Percentiles rank a stretch among this genome's conserved stretches.
These are phyloP conservation scores for Choloepus hoffmanni DNA, from an alignment of 2,113 vertebrate species.

Conservation along the genomic window DNA sequence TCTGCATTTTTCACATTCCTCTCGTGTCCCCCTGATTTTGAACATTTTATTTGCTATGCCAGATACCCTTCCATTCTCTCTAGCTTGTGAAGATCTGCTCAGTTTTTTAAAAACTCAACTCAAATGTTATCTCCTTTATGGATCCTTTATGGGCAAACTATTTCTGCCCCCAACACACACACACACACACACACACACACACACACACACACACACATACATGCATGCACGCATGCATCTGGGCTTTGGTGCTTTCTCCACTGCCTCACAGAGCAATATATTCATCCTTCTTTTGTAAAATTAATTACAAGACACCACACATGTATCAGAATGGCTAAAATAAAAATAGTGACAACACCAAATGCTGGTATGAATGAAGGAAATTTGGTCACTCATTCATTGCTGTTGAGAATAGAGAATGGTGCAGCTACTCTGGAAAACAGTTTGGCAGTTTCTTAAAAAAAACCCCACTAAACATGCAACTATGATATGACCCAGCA, in stretches of 20 bases:
- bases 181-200: too few relatives aligned
- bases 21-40: neutral
- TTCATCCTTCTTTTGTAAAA: constrained; percentile 20
- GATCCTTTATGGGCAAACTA: neutral
- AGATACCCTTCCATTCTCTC: neutral
- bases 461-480: neutral
- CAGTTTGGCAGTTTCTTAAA: neutral
- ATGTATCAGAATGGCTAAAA: neutral
- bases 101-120: neutral
- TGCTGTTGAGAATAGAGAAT: neutral
- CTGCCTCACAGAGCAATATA: neutral
- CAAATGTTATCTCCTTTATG: neutral
- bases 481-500: neutral
- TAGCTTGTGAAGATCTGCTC: neutral
- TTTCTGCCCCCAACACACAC: neutral
- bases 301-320: neutral
- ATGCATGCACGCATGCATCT: neutral
- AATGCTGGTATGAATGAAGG: neutral
- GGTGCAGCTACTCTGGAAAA: neutral
- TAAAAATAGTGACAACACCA: neutral
- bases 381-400: neutral
- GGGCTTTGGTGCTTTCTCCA: neutral
- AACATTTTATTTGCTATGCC: neutral
- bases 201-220: too few relatives aligned
- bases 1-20: neutral